Base-by-base conservation (phyloP, 53 echinoderm and acorn worm genomes). In the Zoroaster sp. region DNA sequence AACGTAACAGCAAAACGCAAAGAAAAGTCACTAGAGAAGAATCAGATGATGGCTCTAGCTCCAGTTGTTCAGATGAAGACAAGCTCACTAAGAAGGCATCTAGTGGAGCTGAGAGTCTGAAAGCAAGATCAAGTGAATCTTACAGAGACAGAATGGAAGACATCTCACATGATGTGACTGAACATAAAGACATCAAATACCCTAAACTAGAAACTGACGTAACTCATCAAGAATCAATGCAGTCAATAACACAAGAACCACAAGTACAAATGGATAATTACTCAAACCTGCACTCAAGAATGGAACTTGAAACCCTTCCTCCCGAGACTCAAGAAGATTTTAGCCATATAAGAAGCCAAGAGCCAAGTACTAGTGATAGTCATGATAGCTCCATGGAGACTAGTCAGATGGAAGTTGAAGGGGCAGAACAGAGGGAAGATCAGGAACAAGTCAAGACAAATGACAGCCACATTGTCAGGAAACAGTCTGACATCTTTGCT, bases 401-500 rank as follows among this genome's bases (percentile, higher is more conserved):
- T 23, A 47, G 53, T 44, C 8, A 0, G 43, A 3, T 0, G 20
- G 76, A 32, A 25, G 51, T 17, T 17, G 46, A 1, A 47, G 52
- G 4, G 18, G 69, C 28, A 31, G 23, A 8, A 65, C 65, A 75
- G 28, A 4, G 39, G 83, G 87, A 78, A 17, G 42, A 86, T 13
- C 33, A 77, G n/a, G 78, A 75, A 75, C 68, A 55, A 37, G 41
- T 65, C 8, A 63, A 74, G 30, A 46, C 86, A 4, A 75, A 89
- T 33, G 17, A 45, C 4, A 73, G 73, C 52, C 36, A 45, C 1
- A 39, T 66, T 83, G 71, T 47, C 35, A 15, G 68, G 43, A 69
- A 46, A 10, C 67, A 71, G 23, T 71, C 83, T 9, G 32, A 71
- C 13, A 74, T 89, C 35, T 89, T 89, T 89, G 93, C 97, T 38